phyloP scores from a whole-genome alignment of 2,888 invertebrate genomes.

The Spatulosminthurus flaviceps region DNA sequence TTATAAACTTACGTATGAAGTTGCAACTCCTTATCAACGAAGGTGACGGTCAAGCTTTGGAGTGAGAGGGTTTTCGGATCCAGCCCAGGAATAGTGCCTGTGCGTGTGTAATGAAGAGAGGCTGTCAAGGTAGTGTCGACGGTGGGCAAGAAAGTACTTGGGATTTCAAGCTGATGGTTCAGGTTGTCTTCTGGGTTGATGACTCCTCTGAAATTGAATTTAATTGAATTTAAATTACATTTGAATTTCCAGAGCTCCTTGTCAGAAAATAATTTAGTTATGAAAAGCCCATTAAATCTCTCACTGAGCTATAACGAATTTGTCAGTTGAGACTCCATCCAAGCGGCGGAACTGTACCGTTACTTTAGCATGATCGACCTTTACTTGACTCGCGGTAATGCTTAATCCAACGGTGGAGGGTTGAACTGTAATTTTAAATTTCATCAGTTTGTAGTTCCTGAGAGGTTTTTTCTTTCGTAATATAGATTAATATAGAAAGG shows the following conservation, averaged over 20 bases:
- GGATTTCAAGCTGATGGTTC: conserved; percentile 56
- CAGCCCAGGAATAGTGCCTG: conserved; percentile 56
- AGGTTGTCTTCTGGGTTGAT: conserved; percentile 54
- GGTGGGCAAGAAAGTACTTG: conserved; percentile 52
- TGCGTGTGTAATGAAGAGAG: conserved; percentile 55
- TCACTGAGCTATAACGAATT: conserved; percentile 48
- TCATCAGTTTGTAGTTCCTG: background rate
- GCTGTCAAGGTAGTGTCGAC: conserved; percentile 47
- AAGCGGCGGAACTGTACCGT: conserved; percentile 49
- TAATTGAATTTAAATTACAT: background rate
- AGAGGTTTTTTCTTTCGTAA: background rate
- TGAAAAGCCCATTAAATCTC: background rate
- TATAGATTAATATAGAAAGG: background rate
- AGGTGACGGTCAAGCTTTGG: conserved; percentile 50
- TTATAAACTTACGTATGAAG: conserved; percentile 53
- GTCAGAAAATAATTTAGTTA: conserved; percentile 13
- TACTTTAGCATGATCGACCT: conserved; percentile 53
- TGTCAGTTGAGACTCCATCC: conserved; percentile 53
- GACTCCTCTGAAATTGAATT: conserved; percentile 47
- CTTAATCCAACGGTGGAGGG: conserved; percentile 53
- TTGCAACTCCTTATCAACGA: conserved; percentile 55
- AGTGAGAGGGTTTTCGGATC: conserved; percentile 57
- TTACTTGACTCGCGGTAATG: conserved; percentile 50
- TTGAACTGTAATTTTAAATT: conserved; percentile 54
- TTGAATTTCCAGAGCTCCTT: conserved; percentile 31